phyloP scores from a whole-genome alignment of 2,888 invertebrate genomes.

The Cotesia congregata region DNA sequence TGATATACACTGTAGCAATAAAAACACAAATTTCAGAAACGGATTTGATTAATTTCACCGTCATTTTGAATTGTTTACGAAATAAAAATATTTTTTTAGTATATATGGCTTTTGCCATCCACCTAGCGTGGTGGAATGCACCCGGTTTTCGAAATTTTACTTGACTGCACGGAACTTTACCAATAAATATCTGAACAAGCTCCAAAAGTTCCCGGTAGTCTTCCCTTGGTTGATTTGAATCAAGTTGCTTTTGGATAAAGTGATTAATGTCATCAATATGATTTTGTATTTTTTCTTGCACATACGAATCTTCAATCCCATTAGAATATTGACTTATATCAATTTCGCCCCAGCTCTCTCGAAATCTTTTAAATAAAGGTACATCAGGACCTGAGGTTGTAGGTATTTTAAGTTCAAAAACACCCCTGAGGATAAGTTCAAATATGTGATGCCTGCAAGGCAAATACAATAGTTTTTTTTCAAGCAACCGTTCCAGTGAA shows the following conservation, averaged over 20 bases:
- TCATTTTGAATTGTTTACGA: constrained; percentile 44
- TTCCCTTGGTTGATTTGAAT: constrained; percentile 39
- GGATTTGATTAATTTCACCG: constrained; percentile 37
- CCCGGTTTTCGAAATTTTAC: constrained; percentile 45
- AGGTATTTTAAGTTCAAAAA: constrained; percentile 34
- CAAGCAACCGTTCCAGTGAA: constrained; percentile 34
- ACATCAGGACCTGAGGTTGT: constrained; percentile 28
- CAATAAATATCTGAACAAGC: constrained; percentile 41
- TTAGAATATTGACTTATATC: constrained; percentile 21
- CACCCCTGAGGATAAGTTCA: constrained; percentile 35
- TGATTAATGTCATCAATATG: constrained; percentile 32
- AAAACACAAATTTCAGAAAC: constrained; percentile 47
- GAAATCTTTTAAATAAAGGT: constrained; percentile 23
- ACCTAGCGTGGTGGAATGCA: constrained; percentile 48
- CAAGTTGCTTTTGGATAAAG: constrained; percentile 36
- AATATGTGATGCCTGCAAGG: constrained; percentile 41
- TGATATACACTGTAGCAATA: constrained; percentile 44
- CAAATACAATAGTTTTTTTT: constrained; percentile 36
- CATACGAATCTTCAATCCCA: constrained; percentile 27
- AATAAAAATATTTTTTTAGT: constrained; percentile 52
- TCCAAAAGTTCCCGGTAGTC: constrained; percentile 49
- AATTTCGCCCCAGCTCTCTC: background rate
- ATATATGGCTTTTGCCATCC: constrained; percentile 49
- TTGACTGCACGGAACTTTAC: constrained; percentile 30
- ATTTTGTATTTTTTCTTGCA: constrained; percentile 25